A percentile compares a stretch with the other conserved stretches of the same genome.
phyloP scores from a whole-genome alignment of 1,140 invertebrate species.

The Drosophila punjabiensis region DNA sequence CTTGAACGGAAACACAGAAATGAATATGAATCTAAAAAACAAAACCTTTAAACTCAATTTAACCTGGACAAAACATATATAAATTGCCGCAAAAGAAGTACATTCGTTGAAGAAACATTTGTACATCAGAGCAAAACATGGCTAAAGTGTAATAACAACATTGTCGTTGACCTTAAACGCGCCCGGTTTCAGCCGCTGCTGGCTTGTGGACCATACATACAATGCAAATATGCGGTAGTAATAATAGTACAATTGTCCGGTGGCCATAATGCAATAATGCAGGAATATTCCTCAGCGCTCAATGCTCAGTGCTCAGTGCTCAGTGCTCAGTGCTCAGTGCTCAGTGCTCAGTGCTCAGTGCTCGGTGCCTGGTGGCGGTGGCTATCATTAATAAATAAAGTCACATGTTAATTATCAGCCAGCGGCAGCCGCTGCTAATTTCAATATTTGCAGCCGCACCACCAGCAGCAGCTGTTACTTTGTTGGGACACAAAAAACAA shows the following conservation, averaged over 20 bases:
- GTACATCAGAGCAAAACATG: slow-evolving; percentile 9
- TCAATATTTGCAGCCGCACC: slow-evolving; percentile 60
- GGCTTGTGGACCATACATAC: slow-evolving; percentile 10
- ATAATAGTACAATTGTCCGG: slow-evolving; percentile 22
- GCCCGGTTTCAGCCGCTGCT: slow-evolving; percentile 2
- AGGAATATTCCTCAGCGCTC: slow-evolving; percentile 47
- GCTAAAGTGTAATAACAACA: slow-evolving; percentile 17
- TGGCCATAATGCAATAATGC: slow-evolving; percentile 47
- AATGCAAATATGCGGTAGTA: slow-evolving; percentile 62
- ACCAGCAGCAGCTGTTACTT: slow-evolving; percentile 23
- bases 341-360: slow-evolving; percentile 6
- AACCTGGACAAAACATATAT: not conserved
- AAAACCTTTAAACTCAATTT: not conserved
- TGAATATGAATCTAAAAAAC: too few species aligned
- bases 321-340: slow-evolving; percentile 18
- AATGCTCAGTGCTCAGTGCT: slow-evolving; percentile 6
- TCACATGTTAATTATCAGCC: slow-evolving; percentile 74
- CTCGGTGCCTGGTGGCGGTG: slow-evolving; percentile 23
- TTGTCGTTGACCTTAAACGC: slow-evolving; percentile 54
- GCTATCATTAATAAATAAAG: slow-evolving; percentile 62
- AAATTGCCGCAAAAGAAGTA: slow-evolving; percentile 1
- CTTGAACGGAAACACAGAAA: not conserved
- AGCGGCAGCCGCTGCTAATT: slow-evolving; percentile 63
- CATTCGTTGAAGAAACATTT: slow-evolving; percentile 23
- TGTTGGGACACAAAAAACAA: slow-evolving; percentile 31